Conservation (phyloP, 1,140 invertebrate species). For the Agraylea sexmaculata region DNA sequence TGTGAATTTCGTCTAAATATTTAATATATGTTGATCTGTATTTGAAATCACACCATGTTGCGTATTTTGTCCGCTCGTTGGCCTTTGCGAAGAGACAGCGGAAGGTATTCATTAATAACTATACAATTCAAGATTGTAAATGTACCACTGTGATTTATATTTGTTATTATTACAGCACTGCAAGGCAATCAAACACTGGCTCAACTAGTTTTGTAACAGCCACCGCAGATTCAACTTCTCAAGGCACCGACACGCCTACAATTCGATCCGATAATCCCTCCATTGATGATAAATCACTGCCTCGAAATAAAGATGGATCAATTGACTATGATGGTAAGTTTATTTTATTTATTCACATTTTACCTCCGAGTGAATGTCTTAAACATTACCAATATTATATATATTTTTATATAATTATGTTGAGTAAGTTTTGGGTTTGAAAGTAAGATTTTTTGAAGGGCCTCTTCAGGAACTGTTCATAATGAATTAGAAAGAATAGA, state of each 20-base stretch:
- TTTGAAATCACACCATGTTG: too few relatives aligned
- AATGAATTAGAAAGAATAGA: too few relatives aligned
- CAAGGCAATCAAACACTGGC: conserved; percentile 26
- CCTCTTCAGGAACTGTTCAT: too few relatives aligned
- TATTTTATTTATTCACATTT: too few relatives aligned
- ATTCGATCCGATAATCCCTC: conserved; percentile 7
- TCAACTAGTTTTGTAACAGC: conserved; percentile 24
- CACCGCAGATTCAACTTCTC: conserved; percentile 14
- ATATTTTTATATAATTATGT: too few relatives aligned
- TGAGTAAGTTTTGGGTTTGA: too few relatives aligned
- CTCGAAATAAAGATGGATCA: conserved; percentile 46
- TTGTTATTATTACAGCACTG: conserved; percentile 28
- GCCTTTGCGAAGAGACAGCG: conserved; percentile 33
- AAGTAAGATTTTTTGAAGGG: too few relatives aligned
- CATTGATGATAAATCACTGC: conserved; percentile 26
- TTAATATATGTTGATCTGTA: too few relatives aligned
- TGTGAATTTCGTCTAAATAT: too few relatives aligned
- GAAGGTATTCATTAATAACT: too few relatives aligned
- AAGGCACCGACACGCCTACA: conserved; percentile 4
- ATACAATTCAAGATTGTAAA: not conserved
- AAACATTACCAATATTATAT: too few relatives aligned
- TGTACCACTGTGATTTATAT: not conserved
- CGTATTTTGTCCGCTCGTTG: conserved; percentile 33
- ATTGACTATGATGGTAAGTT: conserved; percentile 56
- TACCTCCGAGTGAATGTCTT: too few relatives aligned